These are phyloP conservation scores for Tragelaphus buxtoni DNA, from an alignment of 2,113 vertebrate genomes.

Conservation along the genomic window DNA sequence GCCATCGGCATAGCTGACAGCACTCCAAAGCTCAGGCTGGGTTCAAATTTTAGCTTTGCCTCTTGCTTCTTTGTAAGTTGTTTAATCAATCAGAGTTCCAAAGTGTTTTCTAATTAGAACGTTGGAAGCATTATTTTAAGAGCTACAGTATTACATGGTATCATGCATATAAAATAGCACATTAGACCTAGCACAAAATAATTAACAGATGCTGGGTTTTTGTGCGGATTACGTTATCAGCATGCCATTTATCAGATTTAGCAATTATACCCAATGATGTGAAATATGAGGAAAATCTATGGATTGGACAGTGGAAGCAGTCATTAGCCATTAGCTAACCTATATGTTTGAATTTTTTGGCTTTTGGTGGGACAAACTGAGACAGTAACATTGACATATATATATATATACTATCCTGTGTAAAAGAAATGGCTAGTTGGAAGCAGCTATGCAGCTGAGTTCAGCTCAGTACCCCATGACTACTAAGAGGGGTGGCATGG, in stretches of 20 bases:
- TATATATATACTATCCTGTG: not conserved
- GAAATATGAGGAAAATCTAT: not conserved
- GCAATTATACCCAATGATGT: not conserved
- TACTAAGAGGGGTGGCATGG: rapidly evolving
- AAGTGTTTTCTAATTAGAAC: not conserved
- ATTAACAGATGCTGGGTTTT: not conserved
- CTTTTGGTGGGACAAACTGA: not conserved
- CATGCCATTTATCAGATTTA: not conserved
- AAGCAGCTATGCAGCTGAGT: not conserved
- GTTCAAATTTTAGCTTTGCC: not conserved
- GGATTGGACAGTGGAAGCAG: not conserved
- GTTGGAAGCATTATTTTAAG: not conserved
- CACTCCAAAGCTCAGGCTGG: not conserved
- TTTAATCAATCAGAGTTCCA: not conserved
- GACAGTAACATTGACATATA: not conserved
- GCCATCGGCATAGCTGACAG: not conserved
- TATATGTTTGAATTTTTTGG: not conserved
- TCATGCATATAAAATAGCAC: not conserved
- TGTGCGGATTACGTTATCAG: not conserved
- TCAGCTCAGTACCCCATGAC: not conserved
- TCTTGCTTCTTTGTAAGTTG: not conserved
- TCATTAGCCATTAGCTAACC: not conserved
- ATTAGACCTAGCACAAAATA: not conserved
- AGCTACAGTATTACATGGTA: not conserved
- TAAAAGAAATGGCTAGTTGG: not conserved